These are phyloP conservation scores for Drosophila ohnishii DNA, from an alignment of 1,140 invertebrate species.

Conservation along the genomic window DNA sequence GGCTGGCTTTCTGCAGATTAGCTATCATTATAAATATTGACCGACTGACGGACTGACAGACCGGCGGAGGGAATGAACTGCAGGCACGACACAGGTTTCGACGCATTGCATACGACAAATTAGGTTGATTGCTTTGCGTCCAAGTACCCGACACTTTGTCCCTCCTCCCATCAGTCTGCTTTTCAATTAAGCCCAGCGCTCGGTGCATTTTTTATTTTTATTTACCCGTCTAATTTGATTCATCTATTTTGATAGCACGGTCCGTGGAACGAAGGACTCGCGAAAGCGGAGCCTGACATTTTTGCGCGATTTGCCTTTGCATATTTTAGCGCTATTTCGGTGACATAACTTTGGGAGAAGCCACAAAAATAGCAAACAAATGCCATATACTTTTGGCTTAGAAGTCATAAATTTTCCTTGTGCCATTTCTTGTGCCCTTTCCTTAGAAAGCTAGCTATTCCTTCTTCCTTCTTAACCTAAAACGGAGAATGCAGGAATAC, in stretches of 20 bases:
- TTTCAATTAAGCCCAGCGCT: slow-evolving; percentile 63
- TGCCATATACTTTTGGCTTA: slow-evolving; percentile 74
- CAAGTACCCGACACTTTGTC: slow-evolving; percentile 22
- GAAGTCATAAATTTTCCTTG: slow-evolving; percentile 76
- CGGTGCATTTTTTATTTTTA: slow-evolving; percentile 60
- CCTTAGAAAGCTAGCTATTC: neutral
- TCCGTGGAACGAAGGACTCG: slow-evolving; percentile 33
- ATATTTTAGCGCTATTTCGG: slow-evolving; percentile 72
- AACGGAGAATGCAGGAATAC: slow-evolving; percentile 21
- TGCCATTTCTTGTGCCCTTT: slow-evolving; percentile 43
- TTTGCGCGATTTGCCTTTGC: slow-evolving; percentile 64
- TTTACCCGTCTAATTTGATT: slow-evolving; percentile 63
- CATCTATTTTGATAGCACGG: slow-evolving; percentile 64
- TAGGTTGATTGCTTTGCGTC: slow-evolving; percentile 77
- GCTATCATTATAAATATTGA: slow-evolving; percentile 80
- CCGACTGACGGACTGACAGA: slow-evolving; percentile 55
- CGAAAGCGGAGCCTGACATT: slow-evolving; percentile 50
- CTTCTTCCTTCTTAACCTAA: neutral
- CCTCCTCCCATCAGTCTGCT: slow-evolving; percentile 14
- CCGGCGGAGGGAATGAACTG: slow-evolving; percentile 17
- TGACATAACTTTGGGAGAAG: slow-evolving; percentile 60
- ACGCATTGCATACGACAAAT: slow-evolving; percentile 74
- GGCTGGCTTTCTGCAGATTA: slow-evolving; percentile 59
- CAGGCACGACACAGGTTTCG: slow-evolving; percentile 30
- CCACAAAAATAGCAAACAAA: slow-evolving; percentile 64